Percentiles rank a stretch among this genome's conserved stretches.
phyloP scores from a whole-genome alignment of 2,888 invertebrate genomes.

The Pyralis farinalis region DNA sequence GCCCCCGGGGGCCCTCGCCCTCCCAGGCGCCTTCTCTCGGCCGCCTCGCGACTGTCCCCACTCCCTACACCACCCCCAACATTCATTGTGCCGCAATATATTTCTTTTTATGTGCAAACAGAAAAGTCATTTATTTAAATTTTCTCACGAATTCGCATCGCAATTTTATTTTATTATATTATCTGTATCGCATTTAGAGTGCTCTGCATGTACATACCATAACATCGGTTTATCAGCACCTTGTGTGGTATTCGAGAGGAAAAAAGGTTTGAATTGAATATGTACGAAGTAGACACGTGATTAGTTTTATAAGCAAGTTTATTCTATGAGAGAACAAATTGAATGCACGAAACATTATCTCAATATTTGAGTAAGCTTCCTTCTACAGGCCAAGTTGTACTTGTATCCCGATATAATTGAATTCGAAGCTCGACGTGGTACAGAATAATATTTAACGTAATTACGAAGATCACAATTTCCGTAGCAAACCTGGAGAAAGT shows the following conservation, averaged over 20 bases:
- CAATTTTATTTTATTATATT: slow-evolving; percentile 81
- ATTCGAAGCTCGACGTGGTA: slow-evolving; percentile 71
- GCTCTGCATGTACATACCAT: slow-evolving; percentile 46
- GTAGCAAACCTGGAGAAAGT: slow-evolving; percentile 38
- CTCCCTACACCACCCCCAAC: slow-evolving; percentile 67
- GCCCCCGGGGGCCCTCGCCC: slow-evolving; percentile 34
- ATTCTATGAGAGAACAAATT: not conserved
- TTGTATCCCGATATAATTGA: slow-evolving; percentile 71
- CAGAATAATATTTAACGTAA: slow-evolving; percentile 73
- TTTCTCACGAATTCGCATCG: slow-evolving; percentile 81
- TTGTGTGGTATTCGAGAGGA: slow-evolving; percentile 28
- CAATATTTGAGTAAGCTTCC: slow-evolving; percentile 14
- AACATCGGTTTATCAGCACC: slow-evolving; percentile 37
- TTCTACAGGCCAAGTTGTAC: slow-evolving; percentile 51
- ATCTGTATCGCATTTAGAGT: slow-evolving; percentile 77
- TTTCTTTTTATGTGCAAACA: slow-evolving; percentile 82
- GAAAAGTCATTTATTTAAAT: slow-evolving; percentile 82
- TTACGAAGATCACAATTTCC: slow-evolving; percentile 73
- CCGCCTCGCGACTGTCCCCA: slow-evolving; percentile 65
- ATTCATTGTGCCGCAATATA: slow-evolving; percentile 82
- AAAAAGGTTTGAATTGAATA: slow-evolving; percentile 28
- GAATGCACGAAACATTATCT: not conserved
- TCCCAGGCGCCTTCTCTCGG: slow-evolving; percentile 52
- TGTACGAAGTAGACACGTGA: slow-evolving; percentile 27
- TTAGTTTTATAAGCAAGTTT: slow-evolving; percentile 21